phyloP scores from a whole-genome alignment of 2,113 vertebrate species.

The Phasianus colchicus region DNA sequence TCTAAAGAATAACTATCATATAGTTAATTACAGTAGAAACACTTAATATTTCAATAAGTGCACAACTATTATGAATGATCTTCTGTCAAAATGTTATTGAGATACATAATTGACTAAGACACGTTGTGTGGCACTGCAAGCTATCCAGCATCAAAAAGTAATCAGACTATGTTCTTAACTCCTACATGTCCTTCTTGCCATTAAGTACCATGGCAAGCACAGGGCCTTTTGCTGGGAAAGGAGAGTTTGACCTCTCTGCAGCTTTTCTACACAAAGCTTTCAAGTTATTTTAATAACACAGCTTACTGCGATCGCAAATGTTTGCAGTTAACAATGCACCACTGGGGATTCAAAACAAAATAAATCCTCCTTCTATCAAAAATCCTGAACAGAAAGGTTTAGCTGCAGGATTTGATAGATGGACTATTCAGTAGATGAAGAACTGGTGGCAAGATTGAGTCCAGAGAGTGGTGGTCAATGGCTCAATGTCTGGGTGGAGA shows the following conservation, averaged over 20 bases:
- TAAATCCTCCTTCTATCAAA: background rate
- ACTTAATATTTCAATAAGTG: background rate
- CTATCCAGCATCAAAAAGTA: background rate
- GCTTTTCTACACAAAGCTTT: background rate
- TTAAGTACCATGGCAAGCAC: fast-evolving
- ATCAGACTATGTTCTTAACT: background rate
- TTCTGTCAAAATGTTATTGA: background rate
- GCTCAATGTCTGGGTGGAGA: too few species aligned
- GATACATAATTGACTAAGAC: background rate
- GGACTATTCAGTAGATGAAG: too few species aligned
- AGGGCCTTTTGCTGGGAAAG: background rate
- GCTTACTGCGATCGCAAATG: background rate
- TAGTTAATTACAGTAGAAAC: background rate
- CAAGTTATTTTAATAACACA: background rate
- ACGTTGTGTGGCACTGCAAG: background rate
- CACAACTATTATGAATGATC: background rate
- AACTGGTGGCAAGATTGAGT: too few species aligned
- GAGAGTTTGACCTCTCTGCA: background rate
- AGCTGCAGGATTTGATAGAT: background rate
- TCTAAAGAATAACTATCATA: background rate
- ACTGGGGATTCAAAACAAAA: background rate
- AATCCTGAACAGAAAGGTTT: background rate
- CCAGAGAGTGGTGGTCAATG: too few species aligned
- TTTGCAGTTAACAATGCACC: background rate
- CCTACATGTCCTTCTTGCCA: background rate